Evolutionary conservation across 2,888 invertebrate species (phyloP), one percentile per base, ranked within the genome.

Genomic region (Agrypnus murinus): DNA sequence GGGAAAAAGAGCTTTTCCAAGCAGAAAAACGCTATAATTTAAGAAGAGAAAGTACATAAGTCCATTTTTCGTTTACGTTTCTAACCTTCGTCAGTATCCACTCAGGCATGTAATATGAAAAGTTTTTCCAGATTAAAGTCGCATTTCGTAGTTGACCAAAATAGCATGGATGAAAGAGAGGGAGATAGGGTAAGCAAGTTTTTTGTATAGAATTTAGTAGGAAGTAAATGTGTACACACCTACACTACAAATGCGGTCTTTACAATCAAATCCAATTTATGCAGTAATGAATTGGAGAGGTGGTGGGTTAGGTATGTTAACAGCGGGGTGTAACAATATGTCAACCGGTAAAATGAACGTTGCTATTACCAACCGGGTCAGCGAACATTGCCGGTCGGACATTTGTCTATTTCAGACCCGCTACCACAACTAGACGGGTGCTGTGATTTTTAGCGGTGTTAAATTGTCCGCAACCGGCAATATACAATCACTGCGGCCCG

Each of bases 331-430:
- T 68, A 70, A 71, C 70, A 75, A 75, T 71, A 75, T 73, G 75
- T 75, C 73, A 70, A 70, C 73, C 64, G 65, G 71, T 60, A 64
- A 69, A 72, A 73, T 71, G 69, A 70, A 74, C 74, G 72, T 48
- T 63, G 70, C 65, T 66, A 72, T 72, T 75, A 73, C 70, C 71
- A 57, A 48, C 60, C 67, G 75, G 77, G 75, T 77, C 77, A 76
- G 75, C 66, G 76, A 68, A 65, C 76, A 74, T 69, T 75, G 73
- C 74, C 70, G 73, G 74, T 74, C 77, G 75, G 69, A 77, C 77
- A 77, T 77, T 77, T 75, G 77, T 77, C 77, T 77, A 75, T 75
- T 77, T 77, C 77, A 74, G 65, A 69, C 69, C 71, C 64, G 65
- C 71, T 60, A 63, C 74, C 75, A 50, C 75, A 74, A 73, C 69